Evolutionary conservation across 92 coral and sea anemone species (phyloP).

Genomic region (Parazoanthus atlanticus): DNA sequence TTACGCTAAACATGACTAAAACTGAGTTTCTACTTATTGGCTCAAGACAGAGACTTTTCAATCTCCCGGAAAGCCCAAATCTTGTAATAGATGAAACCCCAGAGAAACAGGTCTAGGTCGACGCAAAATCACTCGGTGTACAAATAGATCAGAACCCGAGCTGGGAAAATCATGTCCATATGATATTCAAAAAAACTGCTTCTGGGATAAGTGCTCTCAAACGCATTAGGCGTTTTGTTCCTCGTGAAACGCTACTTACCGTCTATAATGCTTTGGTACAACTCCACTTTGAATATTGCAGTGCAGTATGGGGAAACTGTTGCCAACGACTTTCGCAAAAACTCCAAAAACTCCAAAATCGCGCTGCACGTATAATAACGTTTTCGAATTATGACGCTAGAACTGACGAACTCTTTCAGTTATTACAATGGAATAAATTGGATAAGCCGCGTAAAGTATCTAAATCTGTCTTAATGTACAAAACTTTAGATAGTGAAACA

Average conservation of each 20-base stretch:
- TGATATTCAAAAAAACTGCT: constrained; percentile 32
- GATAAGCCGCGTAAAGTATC: constrained; percentile 28
- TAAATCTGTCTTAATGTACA: constrained; percentile 47
- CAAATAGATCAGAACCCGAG: constrained; percentile 47
- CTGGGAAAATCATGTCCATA: constrained; percentile 46
- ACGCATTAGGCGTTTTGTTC: constrained; percentile 39
- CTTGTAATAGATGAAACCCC: constrained; percentile 35
- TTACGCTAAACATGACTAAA: constrained; percentile 35
- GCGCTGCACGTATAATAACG: constrained; percentile 47
- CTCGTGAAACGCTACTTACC: constrained; percentile 25
- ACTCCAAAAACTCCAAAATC: constrained; percentile 59
- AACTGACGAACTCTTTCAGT: constrained; percentile 37
- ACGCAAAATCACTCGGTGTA: constrained; percentile 56
- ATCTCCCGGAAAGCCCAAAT: constrained; percentile 29
- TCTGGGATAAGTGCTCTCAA: constrained; percentile 54
- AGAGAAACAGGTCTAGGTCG: constrained; percentile 45
- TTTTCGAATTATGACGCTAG: constrained; percentile 37
- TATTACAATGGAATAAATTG: constrained; percentile 46
- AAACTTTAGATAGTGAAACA: constrained; percentile 37
- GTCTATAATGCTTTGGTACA: constrained; percentile 35
- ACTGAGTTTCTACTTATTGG: constrained; percentile 42
- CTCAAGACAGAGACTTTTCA: constrained; percentile 44
- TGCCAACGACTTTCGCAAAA: constrained; percentile 45
- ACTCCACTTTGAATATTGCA: constrained; percentile 46
- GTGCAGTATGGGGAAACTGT: constrained; percentile 64